These are phyloP conservation scores for Pangasius krempfi DNA, from an alignment of 2,797 vertebrate genomes.

Conservation along the genomic window DNA sequence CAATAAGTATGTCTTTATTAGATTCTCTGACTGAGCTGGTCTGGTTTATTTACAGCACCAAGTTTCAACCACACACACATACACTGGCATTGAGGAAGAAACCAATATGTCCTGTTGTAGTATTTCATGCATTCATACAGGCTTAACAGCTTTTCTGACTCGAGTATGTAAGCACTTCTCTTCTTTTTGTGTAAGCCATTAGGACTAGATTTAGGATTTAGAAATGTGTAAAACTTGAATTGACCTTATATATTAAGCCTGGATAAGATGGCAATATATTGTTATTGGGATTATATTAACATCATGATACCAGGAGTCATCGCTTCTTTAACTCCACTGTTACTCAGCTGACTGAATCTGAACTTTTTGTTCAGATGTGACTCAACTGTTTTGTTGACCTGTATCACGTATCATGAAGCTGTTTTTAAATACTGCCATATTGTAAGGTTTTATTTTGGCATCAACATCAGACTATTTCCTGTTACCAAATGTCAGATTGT, in stretches of 20 bases:
- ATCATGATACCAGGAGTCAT: no score
- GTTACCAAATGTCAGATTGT: no score
- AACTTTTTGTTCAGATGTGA: neutral
- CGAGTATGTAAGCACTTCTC: neutral
- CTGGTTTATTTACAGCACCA: slow-evolving; percentile 34
- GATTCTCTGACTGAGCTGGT: slow-evolving; percentile 53
- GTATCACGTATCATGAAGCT: no score
- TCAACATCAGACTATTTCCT: no score
- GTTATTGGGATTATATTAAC: no score
- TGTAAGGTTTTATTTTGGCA: no score
- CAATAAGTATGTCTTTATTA: slow-evolving; percentile 48
- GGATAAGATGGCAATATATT: no score
- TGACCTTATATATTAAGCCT: no score
- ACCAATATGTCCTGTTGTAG: neutral
- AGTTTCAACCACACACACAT: slow-evolving; percentile 32
- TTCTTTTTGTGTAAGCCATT: neutral
- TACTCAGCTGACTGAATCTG: neutral
- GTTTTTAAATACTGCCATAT: no score
- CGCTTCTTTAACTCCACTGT: neutral
- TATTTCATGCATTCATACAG: neutral
- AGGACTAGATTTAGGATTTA: neutral
- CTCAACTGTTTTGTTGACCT: no score
- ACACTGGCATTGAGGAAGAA: neutral
- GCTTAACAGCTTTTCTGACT: neutral
- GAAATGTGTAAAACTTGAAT: neutral